Percentiles rank a stretch among this genome's conserved stretches.
Conservation (phyloP, 2,113 vertebrate genomes). For the Heterochromis multidens region DNA sequence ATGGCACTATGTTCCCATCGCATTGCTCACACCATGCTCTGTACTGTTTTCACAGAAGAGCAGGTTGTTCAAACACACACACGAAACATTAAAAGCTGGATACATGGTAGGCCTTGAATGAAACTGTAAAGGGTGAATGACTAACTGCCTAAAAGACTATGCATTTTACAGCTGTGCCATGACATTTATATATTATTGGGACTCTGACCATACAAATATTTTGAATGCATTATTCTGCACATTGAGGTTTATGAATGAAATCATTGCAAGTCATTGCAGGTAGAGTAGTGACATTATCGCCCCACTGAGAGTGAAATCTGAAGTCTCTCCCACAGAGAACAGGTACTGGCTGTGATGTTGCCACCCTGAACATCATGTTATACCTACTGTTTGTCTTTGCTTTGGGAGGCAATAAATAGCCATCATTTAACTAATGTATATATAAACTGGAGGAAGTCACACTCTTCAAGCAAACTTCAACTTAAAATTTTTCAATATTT, state of each 20-base stretch:
- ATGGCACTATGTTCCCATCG: conserved; percentile 71
- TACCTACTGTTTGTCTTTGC: background rate
- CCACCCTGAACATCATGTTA: background rate
- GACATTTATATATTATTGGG: conserved; percentile 7
- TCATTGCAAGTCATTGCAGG: background rate
- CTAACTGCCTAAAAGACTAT: conserved; percentile 14
- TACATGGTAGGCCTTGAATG: conserved; percentile 33
- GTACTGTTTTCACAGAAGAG: background rate
- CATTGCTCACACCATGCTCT: background rate
- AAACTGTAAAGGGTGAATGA: conserved; percentile 42
- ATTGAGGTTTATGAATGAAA: conserved; percentile 40
- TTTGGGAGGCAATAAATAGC: background rate
- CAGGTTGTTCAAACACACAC: background rate
- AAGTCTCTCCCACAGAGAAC: background rate
- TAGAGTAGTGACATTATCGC: background rate
- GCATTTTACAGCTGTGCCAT: background rate
- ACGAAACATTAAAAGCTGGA: conserved; percentile 1
- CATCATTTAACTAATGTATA: background rate
- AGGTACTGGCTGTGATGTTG: background rate
- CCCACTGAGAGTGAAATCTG: background rate
- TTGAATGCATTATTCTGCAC: background rate
- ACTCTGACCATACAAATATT: background rate
- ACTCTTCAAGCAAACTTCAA: background rate
- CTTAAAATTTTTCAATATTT: background rate
- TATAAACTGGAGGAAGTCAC: background rate